phyloP scores from a whole-genome alignment of 2,797 vertebrate genomes.

The Notoglanidium macrostoma region DNA sequence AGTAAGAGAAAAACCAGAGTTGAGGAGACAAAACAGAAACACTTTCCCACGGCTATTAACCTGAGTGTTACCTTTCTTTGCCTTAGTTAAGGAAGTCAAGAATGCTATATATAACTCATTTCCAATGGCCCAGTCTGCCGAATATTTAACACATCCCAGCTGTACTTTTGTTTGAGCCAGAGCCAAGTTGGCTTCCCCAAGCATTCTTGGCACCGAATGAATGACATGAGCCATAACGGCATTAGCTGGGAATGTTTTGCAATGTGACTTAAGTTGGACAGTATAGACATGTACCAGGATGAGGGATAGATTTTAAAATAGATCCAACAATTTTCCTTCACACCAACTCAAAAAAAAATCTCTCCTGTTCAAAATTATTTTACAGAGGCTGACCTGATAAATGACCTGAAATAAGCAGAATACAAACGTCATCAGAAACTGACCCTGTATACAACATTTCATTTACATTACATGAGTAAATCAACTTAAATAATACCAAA shows the following conservation, averaged over 20 bases:
- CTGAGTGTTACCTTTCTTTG: slow-evolving; percentile 84
- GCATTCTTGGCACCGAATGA: slow-evolving; percentile 96
- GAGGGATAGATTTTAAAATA: not conserved
- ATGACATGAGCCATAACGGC: slow-evolving; percentile 89
- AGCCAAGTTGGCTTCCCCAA: slow-evolving; percentile 80
- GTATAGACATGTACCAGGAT: not conserved
- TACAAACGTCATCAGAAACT: not conserved
- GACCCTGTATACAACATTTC: not conserved
- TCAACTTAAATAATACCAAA: not conserved
- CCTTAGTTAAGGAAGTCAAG: slow-evolving; percentile 93
- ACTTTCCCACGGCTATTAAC: slow-evolving; percentile 91
- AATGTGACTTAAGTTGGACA: slow-evolving; percentile 24
- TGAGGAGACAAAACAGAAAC: slow-evolving; percentile 25
- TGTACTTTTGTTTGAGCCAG: slow-evolving; percentile 95
- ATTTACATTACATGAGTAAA: not conserved
- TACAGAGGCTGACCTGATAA: slow-evolving; percentile 4
- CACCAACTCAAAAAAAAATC: not conserved
- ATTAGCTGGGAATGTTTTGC: slow-evolving; percentile 63
- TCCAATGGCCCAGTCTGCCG: slow-evolving; percentile 96
- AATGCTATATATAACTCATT: slow-evolving; percentile 95
- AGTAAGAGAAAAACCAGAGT: not conserved
- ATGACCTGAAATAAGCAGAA: not conserved
- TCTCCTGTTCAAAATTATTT: not conserved
- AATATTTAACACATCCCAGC: slow-evolving; percentile 99
- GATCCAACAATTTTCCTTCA: not conserved